Evolutionary conservation across 2,113 vertebrate species (phyloP).

Genomic region (Menidia beryllina): DNA sequence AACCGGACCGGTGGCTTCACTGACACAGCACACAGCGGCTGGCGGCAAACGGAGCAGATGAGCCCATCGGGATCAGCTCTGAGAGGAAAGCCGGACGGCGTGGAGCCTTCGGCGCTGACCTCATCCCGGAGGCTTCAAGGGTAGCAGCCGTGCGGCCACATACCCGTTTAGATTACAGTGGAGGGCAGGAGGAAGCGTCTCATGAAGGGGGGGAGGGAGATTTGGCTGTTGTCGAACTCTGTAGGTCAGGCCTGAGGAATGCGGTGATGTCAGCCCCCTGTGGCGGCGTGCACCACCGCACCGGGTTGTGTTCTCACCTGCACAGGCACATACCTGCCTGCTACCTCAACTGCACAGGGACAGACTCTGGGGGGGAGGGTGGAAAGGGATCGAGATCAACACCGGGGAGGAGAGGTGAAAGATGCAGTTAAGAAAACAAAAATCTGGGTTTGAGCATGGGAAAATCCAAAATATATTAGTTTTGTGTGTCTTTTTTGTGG

Average conservation of each 20-base stretch:
- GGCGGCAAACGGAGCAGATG: constrained; percentile 7
- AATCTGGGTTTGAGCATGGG: not conserved
- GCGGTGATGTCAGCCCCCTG: constrained; percentile 60
- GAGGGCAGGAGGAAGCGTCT: constrained; percentile 39
- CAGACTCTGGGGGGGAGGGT: not conserved
- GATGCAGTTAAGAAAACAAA: constrained; percentile 14
- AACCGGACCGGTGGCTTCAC: constrained; percentile 1
- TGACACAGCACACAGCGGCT: constrained; percentile 12
- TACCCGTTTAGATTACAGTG: constrained; percentile 45
- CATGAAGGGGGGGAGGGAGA: constrained; percentile 17
- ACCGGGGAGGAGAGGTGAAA: constrained; percentile 22
- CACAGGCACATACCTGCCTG: constrained; percentile 71
- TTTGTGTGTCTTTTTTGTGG: constrained; percentile 11
- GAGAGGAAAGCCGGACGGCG: constrained; percentile 33
- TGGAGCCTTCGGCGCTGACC: constrained; percentile 34
- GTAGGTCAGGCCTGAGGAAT: constrained; percentile 70
- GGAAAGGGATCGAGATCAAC: constrained; percentile 14
- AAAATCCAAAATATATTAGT: constrained; percentile 41
- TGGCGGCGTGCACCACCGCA: constrained; percentile 14
- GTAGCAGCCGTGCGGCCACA: constrained; percentile 12
- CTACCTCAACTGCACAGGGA: constrained; percentile 48
- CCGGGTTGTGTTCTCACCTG: constrained; percentile 57
- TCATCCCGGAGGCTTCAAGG: constrained; percentile 51
- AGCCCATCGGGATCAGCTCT: constrained; percentile 9
- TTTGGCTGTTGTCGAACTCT: constrained; percentile 42